Evolutionary conservation across 92 coral and sea anemone species (phyloP).

Genomic region (Siderastrea radians): DNA sequence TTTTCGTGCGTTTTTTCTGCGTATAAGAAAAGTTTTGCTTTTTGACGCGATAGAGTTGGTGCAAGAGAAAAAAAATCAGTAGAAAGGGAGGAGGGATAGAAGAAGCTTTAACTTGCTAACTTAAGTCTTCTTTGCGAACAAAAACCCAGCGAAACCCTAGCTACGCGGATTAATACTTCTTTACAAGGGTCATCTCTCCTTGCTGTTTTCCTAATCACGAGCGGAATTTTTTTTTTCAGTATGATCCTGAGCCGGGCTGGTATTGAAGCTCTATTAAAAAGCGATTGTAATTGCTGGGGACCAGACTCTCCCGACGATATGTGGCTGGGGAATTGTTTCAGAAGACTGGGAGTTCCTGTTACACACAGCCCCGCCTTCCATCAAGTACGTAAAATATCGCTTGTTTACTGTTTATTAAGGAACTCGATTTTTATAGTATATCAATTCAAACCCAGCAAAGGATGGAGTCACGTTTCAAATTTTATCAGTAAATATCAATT

Average conservation of each 20-base stretch:
- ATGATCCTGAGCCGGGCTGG: conserved; percentile 94
- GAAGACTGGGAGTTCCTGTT: conserved; percentile 82
- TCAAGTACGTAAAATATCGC: conserved; percentile 69
- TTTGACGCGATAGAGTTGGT: no score
- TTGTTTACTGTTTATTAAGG: neutral
- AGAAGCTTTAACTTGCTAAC: no score
- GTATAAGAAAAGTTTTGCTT: no score
- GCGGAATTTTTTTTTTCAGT: conserved; percentile 39
- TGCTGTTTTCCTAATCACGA: neutral
- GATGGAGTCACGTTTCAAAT: neutral
- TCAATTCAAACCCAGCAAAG: neutral
- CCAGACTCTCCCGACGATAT: conserved; percentile 96
- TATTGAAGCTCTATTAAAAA: conserved; percentile 78
- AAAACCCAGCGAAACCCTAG: no score
- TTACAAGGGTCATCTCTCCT: neutral
- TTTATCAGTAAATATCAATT: no score
- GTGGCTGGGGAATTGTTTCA: conserved; percentile 98
- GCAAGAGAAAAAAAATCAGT: no score
- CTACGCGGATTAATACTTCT: neutral
- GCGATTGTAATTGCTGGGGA: conserved; percentile 87
- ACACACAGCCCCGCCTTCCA: conserved; percentile 94
- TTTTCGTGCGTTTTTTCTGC: no score
- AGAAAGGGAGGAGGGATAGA: no score
- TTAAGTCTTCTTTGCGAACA: no score
- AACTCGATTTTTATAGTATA: no score